Conservation (phyloP, 2,113 vertebrate species). For the Onychostoma macrolepis region DNA sequence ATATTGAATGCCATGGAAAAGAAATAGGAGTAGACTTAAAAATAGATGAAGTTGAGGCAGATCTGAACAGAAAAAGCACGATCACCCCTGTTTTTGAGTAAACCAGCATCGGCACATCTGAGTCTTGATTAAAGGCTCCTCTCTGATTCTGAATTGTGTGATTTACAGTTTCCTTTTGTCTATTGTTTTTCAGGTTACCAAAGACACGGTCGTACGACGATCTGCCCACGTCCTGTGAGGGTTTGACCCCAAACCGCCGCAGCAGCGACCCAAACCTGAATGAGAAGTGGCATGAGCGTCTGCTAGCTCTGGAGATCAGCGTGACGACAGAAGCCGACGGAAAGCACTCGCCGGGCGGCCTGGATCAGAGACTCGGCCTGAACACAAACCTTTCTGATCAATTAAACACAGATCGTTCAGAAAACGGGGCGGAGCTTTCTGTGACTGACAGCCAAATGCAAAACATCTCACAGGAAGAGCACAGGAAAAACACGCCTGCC, state of each 20-base stretch:
- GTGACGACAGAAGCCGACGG: conserved; percentile 76
- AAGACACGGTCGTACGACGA: conserved; percentile 97
- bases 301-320: conserved; percentile 87
- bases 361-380: conserved; percentile 65
- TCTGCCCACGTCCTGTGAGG: conserved; percentile 87
- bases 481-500: background rate
- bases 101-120: no score
- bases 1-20: no score
- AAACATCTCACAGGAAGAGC: conserved; percentile 87
- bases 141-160: no score
- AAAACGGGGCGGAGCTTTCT: conserved; percentile 81
- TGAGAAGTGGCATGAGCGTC: conserved; percentile 95
- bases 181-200: conserved; percentile 79
- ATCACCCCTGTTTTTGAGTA: no score
- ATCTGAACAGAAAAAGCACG: no score
- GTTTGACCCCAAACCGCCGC: conserved; percentile 82
- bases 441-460: conserved; percentile 92
- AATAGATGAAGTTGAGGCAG: no score
- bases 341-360: conserved; percentile 60
- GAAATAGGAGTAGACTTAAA: no score
- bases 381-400: background rate
- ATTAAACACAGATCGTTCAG: background rate
- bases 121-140: no score
- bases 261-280: conserved; percentile 95
- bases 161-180: no score